Conservation (phyloP, 2,797 vertebrate genomes). For the Tinamus major region DNA sequence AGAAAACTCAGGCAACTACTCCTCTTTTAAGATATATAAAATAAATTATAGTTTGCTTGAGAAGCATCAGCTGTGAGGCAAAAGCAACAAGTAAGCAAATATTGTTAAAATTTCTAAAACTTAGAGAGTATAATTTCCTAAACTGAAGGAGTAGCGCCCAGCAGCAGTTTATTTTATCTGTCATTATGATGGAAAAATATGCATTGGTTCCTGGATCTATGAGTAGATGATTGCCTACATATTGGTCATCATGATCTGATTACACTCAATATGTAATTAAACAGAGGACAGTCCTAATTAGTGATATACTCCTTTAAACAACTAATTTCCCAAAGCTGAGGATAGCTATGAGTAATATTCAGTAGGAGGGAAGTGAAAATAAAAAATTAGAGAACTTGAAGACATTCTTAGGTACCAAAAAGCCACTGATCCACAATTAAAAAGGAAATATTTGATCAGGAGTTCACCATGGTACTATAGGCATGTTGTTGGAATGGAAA, state of each 20-base stretch:
- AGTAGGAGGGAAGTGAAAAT: constrained; percentile 15
- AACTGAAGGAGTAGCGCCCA: neutral
- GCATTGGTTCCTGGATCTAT: neutral
- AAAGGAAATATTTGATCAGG: neutral
- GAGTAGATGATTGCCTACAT: neutral
- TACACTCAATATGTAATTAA: constrained; percentile 3
- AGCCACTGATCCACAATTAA: neutral
- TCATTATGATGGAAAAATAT: neutral
- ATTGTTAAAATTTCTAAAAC: neutral
- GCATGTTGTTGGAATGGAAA: neutral
- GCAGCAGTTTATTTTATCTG: neutral
- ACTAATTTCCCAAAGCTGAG: neutral
- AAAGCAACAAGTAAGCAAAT: neutral
- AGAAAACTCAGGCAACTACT: neutral
- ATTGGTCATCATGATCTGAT: neutral
- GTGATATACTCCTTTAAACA: neutral
- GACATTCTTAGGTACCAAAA: constrained; percentile 8
- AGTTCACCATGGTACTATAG: neutral
- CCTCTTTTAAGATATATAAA: neutral
- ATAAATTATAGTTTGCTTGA: neutral
- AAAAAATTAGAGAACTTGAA: constrained; percentile 1
- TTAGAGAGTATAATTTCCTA: neutral
- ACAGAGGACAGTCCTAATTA: neutral
- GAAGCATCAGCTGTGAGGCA: neutral
- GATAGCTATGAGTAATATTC: neutral